Percentiles rank a stretch among this genome's conserved stretches.
Conservation (phyloP, 2,888 invertebrate genomes). For the Euplagia quadripunctaria region DNA sequence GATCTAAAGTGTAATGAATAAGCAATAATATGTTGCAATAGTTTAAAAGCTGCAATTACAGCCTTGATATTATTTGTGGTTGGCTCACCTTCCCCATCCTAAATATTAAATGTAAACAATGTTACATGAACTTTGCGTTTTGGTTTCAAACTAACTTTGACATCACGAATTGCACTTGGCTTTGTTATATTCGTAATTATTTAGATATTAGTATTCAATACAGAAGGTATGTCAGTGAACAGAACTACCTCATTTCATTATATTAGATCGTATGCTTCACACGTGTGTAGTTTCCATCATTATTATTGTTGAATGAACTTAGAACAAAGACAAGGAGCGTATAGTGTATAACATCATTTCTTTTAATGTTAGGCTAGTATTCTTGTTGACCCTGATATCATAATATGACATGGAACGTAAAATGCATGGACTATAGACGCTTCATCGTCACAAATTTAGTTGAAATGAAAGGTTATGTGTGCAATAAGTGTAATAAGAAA, state of each 20-base stretch:
- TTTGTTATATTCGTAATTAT: conserved; percentile 14
- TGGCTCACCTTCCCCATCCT: conserved; percentile 29
- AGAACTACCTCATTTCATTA: conserved; percentile 8
- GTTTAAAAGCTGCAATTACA: conserved; percentile 22
- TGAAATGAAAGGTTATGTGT: too few species aligned
- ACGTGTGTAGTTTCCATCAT: not conserved
- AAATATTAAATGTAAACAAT: not conserved
- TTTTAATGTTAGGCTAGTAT: too few species aligned
- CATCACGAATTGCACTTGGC: not conserved
- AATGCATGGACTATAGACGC: too few species aligned
- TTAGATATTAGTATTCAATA: conserved; percentile 1
- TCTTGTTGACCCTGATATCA: too few species aligned
- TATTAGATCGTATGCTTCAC: not conserved
- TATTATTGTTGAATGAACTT: not conserved
- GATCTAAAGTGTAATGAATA: not conserved
- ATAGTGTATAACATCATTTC: too few species aligned
- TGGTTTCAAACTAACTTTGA: conserved; percentile 1
- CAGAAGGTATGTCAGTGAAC: not conserved
- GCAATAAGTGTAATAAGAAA: too few species aligned
- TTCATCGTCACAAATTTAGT: too few species aligned
- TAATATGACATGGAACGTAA: too few species aligned
- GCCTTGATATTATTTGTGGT: conserved; percentile 52
- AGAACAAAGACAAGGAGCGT: not conserved
- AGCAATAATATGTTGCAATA: conserved; percentile 26
- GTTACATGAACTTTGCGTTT: conserved; percentile 18